These are phyloP conservation scores for Pogoniulus pusillus DNA, from an alignment of 2,797 vertebrate species.

Conservation along the genomic window DNA sequence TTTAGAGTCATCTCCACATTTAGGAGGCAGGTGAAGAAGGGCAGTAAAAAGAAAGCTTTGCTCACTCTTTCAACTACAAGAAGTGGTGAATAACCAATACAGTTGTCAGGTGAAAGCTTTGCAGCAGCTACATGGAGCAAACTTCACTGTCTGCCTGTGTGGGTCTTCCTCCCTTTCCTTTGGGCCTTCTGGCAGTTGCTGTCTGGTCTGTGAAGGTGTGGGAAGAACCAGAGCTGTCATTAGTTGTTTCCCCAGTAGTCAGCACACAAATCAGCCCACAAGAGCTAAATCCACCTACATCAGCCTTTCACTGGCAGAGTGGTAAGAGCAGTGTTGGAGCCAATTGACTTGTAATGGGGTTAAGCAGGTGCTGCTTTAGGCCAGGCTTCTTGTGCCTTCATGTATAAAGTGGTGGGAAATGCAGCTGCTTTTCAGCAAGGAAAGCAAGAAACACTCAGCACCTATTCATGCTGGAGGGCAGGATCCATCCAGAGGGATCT, in stretches of 20 bases:
- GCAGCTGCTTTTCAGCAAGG: not conserved
- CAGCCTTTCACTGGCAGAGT: not conserved
- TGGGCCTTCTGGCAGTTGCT: accelerated
- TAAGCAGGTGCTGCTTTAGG: not conserved
- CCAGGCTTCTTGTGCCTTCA: accelerated
- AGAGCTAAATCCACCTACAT: not conserved
- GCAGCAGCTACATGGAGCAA: not conserved
- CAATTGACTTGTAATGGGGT: not conserved
- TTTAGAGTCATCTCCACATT: not conserved
- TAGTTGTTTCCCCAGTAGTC: not conserved
- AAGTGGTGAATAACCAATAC: not conserved
- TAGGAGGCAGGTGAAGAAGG: not conserved
- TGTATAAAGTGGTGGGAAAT: not conserved
- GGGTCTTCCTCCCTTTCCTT: not conserved
- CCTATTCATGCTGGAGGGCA: no score
- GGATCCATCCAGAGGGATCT: no score
- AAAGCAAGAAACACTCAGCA: not conserved
- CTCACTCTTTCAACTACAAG: not conserved
- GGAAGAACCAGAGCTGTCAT: not conserved
- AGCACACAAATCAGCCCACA: not conserved
- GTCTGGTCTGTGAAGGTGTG: not conserved
- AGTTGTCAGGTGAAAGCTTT: not conserved
- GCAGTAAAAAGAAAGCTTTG: accelerated
- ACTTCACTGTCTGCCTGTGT: not conserved
- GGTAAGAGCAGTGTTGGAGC: not conserved